Percentiles rank a stretch among this genome's conserved stretches.
These are phyloP conservation scores for Norana najaformis DNA, from an alignment of 2,888 invertebrate genomes.

Conservation along the genomic window DNA sequence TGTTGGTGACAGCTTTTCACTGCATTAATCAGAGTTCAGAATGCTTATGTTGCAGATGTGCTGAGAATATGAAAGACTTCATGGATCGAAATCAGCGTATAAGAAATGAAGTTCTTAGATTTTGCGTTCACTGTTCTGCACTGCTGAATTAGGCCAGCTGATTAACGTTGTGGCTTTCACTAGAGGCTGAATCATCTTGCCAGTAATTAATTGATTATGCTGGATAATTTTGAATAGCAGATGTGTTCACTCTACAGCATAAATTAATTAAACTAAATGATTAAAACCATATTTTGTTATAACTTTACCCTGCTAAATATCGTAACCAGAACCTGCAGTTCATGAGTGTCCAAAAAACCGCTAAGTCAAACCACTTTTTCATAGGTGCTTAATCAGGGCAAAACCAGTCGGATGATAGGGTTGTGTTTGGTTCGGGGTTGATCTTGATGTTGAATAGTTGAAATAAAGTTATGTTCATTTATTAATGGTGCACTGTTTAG, in stretches of 20 bases:
- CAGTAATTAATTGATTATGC: background rate
- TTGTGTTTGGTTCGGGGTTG: background rate
- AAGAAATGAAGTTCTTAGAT: too few relatives aligned
- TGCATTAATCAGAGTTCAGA: background rate
- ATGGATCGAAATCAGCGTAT: background rate
- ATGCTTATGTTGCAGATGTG: background rate
- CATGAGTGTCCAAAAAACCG: background rate
- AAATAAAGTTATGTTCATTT: background rate
- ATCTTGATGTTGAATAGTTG: background rate
- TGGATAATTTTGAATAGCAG: background rate
- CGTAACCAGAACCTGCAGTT: background rate
- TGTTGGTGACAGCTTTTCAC: too few relatives aligned
- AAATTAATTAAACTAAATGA: background rate
- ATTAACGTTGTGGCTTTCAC: background rate
- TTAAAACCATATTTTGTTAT: constrained; percentile 4
- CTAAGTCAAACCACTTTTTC: background rate
- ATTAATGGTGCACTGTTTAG: background rate
- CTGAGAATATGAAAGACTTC: background rate
- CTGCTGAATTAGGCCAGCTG: background rate
- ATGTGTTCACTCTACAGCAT: background rate
- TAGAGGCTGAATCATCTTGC: background rate
- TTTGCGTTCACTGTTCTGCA: too few relatives aligned
- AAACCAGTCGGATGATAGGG: background rate
- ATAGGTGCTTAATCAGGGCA: constrained; percentile 13
- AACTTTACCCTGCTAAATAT: background rate